phyloP scores from a whole-genome alignment of 2,113 vertebrate genomes.

The Rhabdomys dilectus region DNA sequence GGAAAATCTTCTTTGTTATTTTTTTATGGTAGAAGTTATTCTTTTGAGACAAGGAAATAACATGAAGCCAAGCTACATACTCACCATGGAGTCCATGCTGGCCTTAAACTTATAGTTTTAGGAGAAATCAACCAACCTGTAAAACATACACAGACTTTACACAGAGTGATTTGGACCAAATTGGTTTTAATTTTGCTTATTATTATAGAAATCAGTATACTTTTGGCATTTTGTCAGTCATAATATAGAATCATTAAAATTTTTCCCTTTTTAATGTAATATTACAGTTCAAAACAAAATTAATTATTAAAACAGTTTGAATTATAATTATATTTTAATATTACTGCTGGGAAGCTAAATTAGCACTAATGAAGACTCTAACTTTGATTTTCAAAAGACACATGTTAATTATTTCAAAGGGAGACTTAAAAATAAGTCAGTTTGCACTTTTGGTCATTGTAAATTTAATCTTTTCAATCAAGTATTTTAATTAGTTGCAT shows the following conservation, averaged over 20 bases:
- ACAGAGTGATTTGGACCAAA: background rate
- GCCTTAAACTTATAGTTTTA: background rate
- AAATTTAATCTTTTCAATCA: constrained; percentile 63
- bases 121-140: background rate
- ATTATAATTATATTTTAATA: constrained; percentile 58
- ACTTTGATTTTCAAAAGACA: constrained; percentile 47
- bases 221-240: constrained; percentile 49
- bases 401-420: constrained; percentile 53
- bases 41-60: background rate
- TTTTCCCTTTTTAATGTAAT: constrained; percentile 43
- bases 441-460: constrained; percentile 35
- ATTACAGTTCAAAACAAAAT: constrained; percentile 12
- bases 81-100: background rate
- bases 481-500: constrained; percentile 59
- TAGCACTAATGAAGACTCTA: constrained; percentile 39
- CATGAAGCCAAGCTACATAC: background rate
- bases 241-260: background rate
- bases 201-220: background rate
- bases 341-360: constrained; percentile 18
- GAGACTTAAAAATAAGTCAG: constrained; percentile 56
- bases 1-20: background rate
- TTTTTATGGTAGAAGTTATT: background rate
- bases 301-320: constrained; percentile 41
- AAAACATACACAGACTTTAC: background rate
- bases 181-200: constrained; percentile 16